Percentiles rank a stretch among this genome's conserved stretches.
Conservation (phyloP, 2,113 vertebrate genomes). For the Crypturellus undulatus region DNA sequence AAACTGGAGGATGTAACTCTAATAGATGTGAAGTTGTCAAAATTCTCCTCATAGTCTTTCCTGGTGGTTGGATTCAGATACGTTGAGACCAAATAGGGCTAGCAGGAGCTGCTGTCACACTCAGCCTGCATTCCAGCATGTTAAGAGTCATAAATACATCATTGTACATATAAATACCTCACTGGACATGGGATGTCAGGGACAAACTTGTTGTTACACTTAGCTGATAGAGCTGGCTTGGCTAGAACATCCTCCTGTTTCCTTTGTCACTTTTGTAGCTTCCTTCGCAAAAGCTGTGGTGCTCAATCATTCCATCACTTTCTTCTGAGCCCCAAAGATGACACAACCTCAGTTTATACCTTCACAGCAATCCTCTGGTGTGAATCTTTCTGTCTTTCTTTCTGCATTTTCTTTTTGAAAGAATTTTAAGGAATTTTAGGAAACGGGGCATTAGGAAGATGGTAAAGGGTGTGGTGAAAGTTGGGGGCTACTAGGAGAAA, state of each 20-base stretch:
- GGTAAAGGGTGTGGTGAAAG: background rate
- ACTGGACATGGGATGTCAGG: background rate
- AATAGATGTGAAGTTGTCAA: background rate
- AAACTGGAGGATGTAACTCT: background rate
- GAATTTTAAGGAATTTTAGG: background rate
- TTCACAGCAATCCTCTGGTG: background rate
- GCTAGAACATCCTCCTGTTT: background rate
- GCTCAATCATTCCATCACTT: background rate
- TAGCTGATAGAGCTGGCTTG: no score
- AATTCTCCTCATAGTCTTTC: background rate
- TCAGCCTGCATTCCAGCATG: background rate
- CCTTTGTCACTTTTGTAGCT: background rate
- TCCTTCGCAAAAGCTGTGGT: background rate
- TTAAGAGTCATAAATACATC: background rate
- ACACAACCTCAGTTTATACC: background rate
- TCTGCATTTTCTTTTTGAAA: background rate
- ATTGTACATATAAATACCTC: background rate
- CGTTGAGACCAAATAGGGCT: background rate
- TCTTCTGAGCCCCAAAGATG: background rate
- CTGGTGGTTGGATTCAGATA: background rate
- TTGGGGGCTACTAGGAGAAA: background rate
- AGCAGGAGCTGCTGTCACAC: background rate
- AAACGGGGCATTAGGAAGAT: background rate
- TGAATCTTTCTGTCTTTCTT: background rate
- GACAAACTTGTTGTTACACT: background rate